Evolutionary conservation across 2,797 vertebrate species (phyloP).

Genomic region (Chromis chromis): DNA sequence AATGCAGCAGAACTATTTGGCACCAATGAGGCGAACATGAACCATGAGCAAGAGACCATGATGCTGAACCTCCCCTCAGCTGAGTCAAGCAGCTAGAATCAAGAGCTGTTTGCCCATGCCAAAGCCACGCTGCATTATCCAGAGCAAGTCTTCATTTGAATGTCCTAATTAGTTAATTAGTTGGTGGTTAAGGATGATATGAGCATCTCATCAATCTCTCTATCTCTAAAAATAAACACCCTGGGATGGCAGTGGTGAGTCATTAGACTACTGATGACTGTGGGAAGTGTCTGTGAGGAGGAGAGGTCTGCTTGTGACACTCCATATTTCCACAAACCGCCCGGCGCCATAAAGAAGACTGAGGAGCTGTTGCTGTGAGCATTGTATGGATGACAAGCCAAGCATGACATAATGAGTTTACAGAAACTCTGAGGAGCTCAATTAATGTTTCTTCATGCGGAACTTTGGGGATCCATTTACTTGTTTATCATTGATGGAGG

Average conservation of each 20-base stretch:
- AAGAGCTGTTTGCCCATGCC: constrained; percentile 78
- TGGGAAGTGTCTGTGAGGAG: constrained; percentile 80
- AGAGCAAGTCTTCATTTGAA: constrained; percentile 87
- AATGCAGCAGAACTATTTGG: constrained; percentile 51
- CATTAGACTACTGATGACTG: constrained; percentile 86
- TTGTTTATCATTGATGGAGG: constrained; percentile 70
- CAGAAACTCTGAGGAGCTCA: constrained; percentile 74
- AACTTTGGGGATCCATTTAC: constrained; percentile 69
- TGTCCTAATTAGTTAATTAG: constrained; percentile 89
- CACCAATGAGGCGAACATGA: constrained; percentile 54
- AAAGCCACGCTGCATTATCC: constrained; percentile 81
- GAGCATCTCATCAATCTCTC: constrained; percentile 88
- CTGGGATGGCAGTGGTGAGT: constrained; percentile 79
- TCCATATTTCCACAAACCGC: constrained; percentile 73
- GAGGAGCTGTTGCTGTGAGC: constrained; percentile 63
- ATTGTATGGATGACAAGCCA: constrained; percentile 77
- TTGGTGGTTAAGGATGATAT: constrained; percentile 88
- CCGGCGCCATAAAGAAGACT: constrained; percentile 65
- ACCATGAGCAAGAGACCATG: constrained; percentile 39
- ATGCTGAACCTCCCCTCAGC: constrained; percentile 51
- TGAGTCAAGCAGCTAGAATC: constrained; percentile 71
- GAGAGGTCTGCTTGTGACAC: constrained; percentile 76
- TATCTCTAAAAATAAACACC: constrained; percentile 87
- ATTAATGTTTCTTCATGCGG: constrained; percentile 73
- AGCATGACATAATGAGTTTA: constrained; percentile 79